A percentile compares a stretch with the other conserved stretches of the same genome.
Evolutionary conservation across 2,113 vertebrate species (phyloP).

Genomic region (Oreochromis aureus): DNA sequence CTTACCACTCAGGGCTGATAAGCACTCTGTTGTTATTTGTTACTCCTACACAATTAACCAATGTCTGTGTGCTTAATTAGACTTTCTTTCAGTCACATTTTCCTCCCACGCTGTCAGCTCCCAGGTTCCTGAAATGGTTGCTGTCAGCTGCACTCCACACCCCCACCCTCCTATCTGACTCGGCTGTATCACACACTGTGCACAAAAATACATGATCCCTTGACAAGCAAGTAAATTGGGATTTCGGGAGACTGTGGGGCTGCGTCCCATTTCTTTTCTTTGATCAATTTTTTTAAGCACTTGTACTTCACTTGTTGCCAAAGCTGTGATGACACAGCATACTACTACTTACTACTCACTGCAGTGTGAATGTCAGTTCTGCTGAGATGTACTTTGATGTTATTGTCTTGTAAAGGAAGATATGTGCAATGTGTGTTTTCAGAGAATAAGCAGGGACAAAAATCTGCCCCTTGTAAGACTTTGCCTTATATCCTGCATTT

Average conservation of each 20-base stretch:
- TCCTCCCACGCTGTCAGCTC: conserved; percentile 40
- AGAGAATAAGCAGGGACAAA: not conserved
- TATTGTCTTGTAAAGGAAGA: not conserved
- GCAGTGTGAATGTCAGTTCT: not conserved
- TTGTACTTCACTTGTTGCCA: not conserved
- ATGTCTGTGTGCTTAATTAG: conserved; percentile 31
- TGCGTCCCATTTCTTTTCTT: not conserved
- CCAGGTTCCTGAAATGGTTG: not conserved
- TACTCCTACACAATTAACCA: conserved; percentile 45
- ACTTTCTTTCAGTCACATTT: conserved; percentile 30
- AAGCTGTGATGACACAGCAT: not conserved
- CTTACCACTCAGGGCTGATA: conserved; percentile 27
- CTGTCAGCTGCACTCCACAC: not conserved
- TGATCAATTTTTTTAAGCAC: not conserved
- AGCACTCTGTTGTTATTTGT: conserved; percentile 15
- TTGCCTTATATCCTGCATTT: not conserved
- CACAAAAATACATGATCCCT: not conserved
- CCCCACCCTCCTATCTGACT: not conserved
- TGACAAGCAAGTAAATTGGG: not conserved
- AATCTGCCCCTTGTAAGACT: not conserved
- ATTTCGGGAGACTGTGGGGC: not conserved
- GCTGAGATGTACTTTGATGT: not conserved
- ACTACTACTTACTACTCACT: not conserved
- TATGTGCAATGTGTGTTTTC: not conserved
- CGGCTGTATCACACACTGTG: not conserved